Conservation (phyloP, 2,113 vertebrate genomes). For the Halichoerus grypus region DNA sequence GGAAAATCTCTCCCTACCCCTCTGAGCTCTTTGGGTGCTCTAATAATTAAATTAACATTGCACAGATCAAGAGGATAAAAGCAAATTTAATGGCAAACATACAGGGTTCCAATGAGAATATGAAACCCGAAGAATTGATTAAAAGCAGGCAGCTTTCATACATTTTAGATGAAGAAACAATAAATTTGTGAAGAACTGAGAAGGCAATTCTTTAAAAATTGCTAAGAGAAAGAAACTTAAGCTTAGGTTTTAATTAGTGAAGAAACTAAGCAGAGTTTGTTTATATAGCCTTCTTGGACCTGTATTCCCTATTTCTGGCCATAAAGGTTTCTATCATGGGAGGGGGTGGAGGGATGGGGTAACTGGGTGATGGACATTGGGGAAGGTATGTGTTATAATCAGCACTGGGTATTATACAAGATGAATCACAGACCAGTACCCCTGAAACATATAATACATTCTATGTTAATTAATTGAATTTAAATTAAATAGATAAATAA, state of each 20-base stretch:
- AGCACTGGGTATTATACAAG: neutral
- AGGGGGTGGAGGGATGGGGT: neutral
- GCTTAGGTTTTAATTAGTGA: neutral
- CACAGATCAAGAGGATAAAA: neutral
- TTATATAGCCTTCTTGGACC: neutral
- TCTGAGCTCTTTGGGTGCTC: neutral
- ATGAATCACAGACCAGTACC: too few relatives aligned
- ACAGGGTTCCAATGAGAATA: neutral
- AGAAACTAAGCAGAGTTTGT: neutral
- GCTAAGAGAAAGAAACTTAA: neutral
- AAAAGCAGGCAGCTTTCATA: neutral
- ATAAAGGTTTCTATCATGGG: neutral
- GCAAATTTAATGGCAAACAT: neutral
- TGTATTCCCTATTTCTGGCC: neutral
- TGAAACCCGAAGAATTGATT: neutral
- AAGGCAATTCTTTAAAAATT: neutral
- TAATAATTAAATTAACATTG: neutral
- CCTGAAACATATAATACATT: neutral
- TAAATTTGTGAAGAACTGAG: neutral
- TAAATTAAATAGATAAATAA: neutral
- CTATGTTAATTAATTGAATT: neutral
- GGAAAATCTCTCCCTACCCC: neutral
- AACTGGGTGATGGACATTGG: neutral
- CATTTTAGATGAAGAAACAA: neutral
- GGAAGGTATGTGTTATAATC: neutral